Evolutionary conservation across 2,113 vertebrate species (phyloP), one percentile per base, ranked within the genome.

Genomic region (Oplegnathus fasciatus): DNA sequence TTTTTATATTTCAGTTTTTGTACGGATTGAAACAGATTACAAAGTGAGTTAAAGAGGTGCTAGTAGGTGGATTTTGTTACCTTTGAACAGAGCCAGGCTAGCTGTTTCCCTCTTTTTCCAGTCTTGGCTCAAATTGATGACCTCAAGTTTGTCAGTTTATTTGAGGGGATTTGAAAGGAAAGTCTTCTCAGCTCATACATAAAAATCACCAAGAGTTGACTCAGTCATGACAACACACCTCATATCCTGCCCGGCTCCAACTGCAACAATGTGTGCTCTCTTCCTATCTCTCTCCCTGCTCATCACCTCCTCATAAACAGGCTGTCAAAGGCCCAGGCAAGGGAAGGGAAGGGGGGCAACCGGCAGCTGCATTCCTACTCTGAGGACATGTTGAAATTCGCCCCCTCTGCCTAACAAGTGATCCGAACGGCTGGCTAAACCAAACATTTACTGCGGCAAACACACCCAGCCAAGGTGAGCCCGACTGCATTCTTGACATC

Each of bases 251-350:
- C 67, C 58, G 70, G 48, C n/a, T 75, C 30, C 71, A n/a, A 55
- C 28, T 78, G 66, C 26, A 76, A 72, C 88, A 85, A 52, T 80
- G 76, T 26, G 26, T 40, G 40, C 71, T 42, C 52, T 54, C 86
- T 83, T 74, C 73, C 64, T 6, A 22, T 67, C 72, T 75, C 50
- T 77, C 78, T 72, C 30, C 66, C 77, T 84, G 90, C 88, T 94
- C 94, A 93, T 94, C 94, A 86, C 93, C 88, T 94, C 65, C 88
- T 92, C 90, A 95, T 94, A 94, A 94, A 89, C 78, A 61, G 32
- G 4, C 75, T 78, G 85, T 86, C 84, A 69, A 71, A 75, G 75
- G 85, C 80, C 32, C 70, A 32, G 48, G 42, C 22, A 75, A 58
- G 61, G 69, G 66, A 67, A 55, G 40, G 58, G 48, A 67, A 46